Percentiles rank a stretch among this genome's conserved stretches.
phyloP scores from a whole-genome alignment of 2,797 vertebrate species.

The Coranthus polyacanthus region DNA sequence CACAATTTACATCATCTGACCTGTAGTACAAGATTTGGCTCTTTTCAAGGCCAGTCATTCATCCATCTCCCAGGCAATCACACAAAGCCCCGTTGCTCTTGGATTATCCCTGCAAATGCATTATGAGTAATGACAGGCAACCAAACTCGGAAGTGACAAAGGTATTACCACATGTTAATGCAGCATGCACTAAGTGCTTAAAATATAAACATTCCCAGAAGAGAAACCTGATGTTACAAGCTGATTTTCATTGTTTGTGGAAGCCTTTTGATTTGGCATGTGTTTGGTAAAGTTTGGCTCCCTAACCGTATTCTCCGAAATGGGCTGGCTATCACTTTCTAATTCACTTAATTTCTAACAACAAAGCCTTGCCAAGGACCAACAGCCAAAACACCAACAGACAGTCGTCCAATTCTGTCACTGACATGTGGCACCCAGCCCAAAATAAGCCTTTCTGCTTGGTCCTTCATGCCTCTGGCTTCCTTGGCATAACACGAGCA shows the following conservation, averaged over 20 bases:
- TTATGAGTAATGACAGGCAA: conserved; percentile 71
- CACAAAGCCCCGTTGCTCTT: conserved; percentile 66
- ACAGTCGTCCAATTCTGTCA: conserved; percentile 56
- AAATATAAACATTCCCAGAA: conserved; percentile 13
- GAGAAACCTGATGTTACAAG: conserved; percentile 18
- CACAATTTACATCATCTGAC: conserved; percentile 60
- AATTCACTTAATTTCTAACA: conserved; percentile 79
- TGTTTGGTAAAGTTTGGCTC: conserved; percentile 31
- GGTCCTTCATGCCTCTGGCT: conserved; percentile 68
- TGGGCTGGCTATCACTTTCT: conserved; percentile 69
- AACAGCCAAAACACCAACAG: conserved; percentile 71
- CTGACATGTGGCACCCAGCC: conserved; percentile 51
- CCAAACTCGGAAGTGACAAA: conserved; percentile 56
- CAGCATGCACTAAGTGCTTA: conserved; percentile 26
- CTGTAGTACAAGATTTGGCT: conserved; percentile 39
- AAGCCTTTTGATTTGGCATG: conserved; percentile 24
- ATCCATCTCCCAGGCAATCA: conserved; percentile 64
- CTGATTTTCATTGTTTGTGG: conserved; percentile 33
- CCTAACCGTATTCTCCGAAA: conserved; percentile 36
- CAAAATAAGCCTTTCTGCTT: conserved; percentile 55
- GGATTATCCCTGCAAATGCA: conserved; percentile 75
- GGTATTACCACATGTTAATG: conserved; percentile 59
- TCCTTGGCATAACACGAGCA: conserved; percentile 71
- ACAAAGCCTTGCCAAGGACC: conserved; percentile 76
- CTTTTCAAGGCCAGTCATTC: conserved; percentile 65